Evolutionary conservation across 37 sponge, comb jelly and placozoan genomes (phyloP).

Genomic region (Cladorhizidae sp.): DNA sequence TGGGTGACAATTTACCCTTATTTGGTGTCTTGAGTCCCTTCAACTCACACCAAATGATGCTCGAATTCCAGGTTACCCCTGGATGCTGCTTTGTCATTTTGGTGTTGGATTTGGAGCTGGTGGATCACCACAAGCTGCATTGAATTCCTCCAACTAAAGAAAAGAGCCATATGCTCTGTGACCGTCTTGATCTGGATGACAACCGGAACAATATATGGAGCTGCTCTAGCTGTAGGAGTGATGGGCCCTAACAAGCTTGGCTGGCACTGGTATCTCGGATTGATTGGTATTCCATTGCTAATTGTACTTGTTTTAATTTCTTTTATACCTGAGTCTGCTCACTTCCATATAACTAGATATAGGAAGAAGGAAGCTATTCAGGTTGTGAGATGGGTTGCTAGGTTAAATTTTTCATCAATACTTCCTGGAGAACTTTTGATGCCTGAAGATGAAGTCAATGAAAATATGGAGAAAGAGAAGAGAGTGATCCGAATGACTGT

Average conservation of each 20-base stretch:
- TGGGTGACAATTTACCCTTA: constrained; percentile 48
- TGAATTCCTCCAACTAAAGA: constrained; percentile 61
- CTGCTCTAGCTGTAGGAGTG: constrained; percentile 43
- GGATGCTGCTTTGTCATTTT: constrained; percentile 47
- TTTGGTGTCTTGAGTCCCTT: constrained; percentile 37
- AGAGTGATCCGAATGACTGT: background rate
- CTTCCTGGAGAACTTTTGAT: constrained; percentile 35
- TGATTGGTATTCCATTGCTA: constrained; percentile 43
- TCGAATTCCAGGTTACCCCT: constrained; percentile 17
- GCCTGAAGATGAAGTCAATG: constrained; percentile 43
- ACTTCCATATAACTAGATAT: constrained; percentile 52
- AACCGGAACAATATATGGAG: constrained; percentile 55
- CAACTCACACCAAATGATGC: constrained; percentile 21
- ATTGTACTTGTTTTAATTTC: constrained; percentile 35
- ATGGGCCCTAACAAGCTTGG: constrained; percentile 23
- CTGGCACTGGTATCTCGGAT: constrained; percentile 62
- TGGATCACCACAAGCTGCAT: constrained; percentile 32
- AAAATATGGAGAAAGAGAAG: background rate
- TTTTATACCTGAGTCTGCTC: constrained; percentile 72
- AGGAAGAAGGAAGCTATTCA: constrained; percentile 49
- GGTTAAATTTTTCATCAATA: constrained; percentile 43
- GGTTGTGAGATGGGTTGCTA: constrained; percentile 50
- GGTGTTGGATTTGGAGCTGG: constrained; percentile 52
- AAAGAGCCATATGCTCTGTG: constrained; percentile 24
- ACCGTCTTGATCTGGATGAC: constrained; percentile 34